Evolutionary conservation across 2,888 invertebrate genomes (phyloP), one percentile per base, ranked within the genome.

Genomic region (Yponomeuta evonymella): DNA sequence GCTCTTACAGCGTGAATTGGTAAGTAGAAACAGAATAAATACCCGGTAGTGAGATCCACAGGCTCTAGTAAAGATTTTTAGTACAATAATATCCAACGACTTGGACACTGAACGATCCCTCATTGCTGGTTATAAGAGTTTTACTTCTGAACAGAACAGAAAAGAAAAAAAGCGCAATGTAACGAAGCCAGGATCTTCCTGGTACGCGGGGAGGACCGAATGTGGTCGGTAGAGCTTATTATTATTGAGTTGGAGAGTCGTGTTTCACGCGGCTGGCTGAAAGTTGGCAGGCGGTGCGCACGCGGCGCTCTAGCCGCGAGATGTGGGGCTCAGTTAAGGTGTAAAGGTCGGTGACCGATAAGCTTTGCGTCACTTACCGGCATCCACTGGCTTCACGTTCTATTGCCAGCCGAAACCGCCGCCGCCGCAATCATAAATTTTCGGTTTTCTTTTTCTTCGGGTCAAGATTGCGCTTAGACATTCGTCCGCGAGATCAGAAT

Each of bases 341-440:
- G 88, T 83, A 86, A 89, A 90, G 91, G 89, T 90, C 88, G 85
- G 86, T 89, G 90, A 88, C 90, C 89, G 91, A 91, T 91, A 91
- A 91, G 88, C 85, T 84, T 86, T 79, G 84, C 83, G 85, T 82
- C 83, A 82, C 81, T 81, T 86, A 81, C 86, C 83, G 86, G 84
- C 86, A 79, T 78, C 83, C 82, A 79, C 80, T 78, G 80, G 78
- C 80, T 81, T 71, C 73, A 73, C 77, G 76, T 83, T 84, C 84
- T 11, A 58, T 58, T 51, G 70, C 65, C 64, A 48, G 70, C 15
- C 70, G 23, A 10, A 51, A 10, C 23, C 62, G 62, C 43, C 36
- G 33, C 23, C 48, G 9, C 58, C 51, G 69, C 51, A 15, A 58
- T 58, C 30, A 9, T 15, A 15, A 15, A 58, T 58, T 62, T 69